Evolutionary conservation across 1,140 invertebrate genomes (phyloP).

Genomic region (Scaptomyza pallida): DNA sequence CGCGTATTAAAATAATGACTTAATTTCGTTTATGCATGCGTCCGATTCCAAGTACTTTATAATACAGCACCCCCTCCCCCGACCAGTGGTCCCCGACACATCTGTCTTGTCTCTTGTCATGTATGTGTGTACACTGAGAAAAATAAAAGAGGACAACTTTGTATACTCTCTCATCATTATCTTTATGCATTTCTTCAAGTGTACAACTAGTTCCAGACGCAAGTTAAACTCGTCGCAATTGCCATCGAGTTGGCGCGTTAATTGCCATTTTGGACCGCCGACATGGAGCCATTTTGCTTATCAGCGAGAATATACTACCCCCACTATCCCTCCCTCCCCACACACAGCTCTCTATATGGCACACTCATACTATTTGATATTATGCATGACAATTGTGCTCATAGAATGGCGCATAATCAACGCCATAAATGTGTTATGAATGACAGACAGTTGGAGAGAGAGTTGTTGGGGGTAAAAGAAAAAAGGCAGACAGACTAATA

Average conservation of each 20-base stretch:
- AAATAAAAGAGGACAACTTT: neutral
- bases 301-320: conserved; percentile 49
- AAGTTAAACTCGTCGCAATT: conserved; percentile 43
- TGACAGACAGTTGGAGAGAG: too few relatives aligned
- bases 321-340: neutral
- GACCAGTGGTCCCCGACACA: neutral
- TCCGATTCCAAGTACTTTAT: conserved; percentile 31
- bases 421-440: conserved; percentile 64
- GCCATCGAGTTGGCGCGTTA: conserved; percentile 75
- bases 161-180: too few relatives aligned
- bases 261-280: conserved; percentile 66
- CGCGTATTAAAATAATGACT: conserved; percentile 82
- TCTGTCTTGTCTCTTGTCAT: conserved; percentile 29
- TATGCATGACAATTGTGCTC: conserved; percentile 69
- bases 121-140: neutral
- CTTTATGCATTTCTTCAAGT: neutral
- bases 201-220: conserved; percentile 23
- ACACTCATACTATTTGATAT: conserved; percentile 59
- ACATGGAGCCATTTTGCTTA: conserved; percentile 56
- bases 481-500: neutral
- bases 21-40: conserved; percentile 73
- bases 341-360: neutral
- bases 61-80: conserved; percentile 19
- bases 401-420: conserved; percentile 69
- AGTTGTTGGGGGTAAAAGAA: too few relatives aligned